Evolutionary conservation across 2,113 vertebrate species (phyloP), one percentile per base, ranked within the genome.

Genomic region (Willisornis vidua): DNA sequence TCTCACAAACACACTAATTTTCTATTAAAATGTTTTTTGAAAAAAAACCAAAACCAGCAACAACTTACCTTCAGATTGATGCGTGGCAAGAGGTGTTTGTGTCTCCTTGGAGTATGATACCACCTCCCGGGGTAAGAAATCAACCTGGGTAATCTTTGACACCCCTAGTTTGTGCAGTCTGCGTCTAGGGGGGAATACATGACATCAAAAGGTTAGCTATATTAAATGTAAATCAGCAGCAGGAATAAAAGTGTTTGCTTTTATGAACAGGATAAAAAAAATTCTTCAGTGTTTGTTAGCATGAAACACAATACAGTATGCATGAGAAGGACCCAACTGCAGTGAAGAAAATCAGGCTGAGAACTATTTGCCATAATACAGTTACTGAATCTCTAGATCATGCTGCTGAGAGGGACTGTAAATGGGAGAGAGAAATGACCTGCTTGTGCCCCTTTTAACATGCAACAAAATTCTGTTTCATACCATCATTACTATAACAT

Each of bases 61-160:
- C 41, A 52, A 15, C 74, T 95, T 97, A 99, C 99, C 99, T 99
- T 99, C 99, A 63, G 98, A 98, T 19, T 98, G 98, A 97, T 99
- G 98, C 0, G 98, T 98, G 6, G 97, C 98, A 87, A 98, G 95
- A 51, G 98, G 99, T 3, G 99, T 99, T 97, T 99, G 99, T 0
- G 99, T 99, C 98, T 99, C 99, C 96, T 99, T 99, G 97, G 98
- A 98, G 97, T 99, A 99, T 3, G 98, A 98, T 22, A 99, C 99
- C 51, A 99, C 97, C 96, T 99, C 99, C 85, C 98, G 98, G 68
- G 99, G 99, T 87, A 99, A 97, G 95, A 99, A 99, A 96, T 99
- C 99, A 78, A 99, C 99, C 89, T 99, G 99, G 74, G 98, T 99
- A 57, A 99, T 98, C 97, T 99, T 99, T 10, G 99, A 99, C 68